Percentiles rank a stretch among this genome's conserved stretches.
Conservation (phyloP, 2,113 vertebrate species). For the Eurypyga helias region DNA sequence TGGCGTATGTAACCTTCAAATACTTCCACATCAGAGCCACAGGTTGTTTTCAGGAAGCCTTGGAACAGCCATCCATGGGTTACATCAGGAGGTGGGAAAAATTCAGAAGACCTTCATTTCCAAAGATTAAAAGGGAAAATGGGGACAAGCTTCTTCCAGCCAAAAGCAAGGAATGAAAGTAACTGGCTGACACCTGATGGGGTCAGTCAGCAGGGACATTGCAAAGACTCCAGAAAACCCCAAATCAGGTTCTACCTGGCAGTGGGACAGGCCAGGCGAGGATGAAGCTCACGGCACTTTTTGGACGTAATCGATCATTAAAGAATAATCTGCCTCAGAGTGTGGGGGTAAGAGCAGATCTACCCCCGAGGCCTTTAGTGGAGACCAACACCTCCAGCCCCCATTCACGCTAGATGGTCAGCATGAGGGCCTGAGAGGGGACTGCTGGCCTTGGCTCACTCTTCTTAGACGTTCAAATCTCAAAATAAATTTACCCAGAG, state of each 20-base stretch:
- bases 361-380: background rate
- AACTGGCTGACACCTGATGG: background rate
- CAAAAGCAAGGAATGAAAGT: background rate
- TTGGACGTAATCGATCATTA: background rate
- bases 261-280: background rate
- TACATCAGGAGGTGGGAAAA: background rate
- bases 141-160: background rate
- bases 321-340: background rate
- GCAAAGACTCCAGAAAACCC: background rate
- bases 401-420: background rate
- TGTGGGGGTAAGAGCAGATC: background rate
- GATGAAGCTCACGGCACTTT: background rate
- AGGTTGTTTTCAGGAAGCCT: background rate
- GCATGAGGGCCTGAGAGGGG: background rate
- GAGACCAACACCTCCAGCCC: background rate
- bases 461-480: background rate
- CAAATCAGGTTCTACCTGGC: background rate
- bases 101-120: background rate
- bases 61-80: background rate
- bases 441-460: background rate
- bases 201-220: background rate
- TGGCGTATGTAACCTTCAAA: background rate
- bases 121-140: background rate
- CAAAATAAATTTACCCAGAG: background rate
- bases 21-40: background rate